phyloP scores from a whole-genome alignment of 1,140 invertebrate species.

The Drosophila kepulauana region DNA sequence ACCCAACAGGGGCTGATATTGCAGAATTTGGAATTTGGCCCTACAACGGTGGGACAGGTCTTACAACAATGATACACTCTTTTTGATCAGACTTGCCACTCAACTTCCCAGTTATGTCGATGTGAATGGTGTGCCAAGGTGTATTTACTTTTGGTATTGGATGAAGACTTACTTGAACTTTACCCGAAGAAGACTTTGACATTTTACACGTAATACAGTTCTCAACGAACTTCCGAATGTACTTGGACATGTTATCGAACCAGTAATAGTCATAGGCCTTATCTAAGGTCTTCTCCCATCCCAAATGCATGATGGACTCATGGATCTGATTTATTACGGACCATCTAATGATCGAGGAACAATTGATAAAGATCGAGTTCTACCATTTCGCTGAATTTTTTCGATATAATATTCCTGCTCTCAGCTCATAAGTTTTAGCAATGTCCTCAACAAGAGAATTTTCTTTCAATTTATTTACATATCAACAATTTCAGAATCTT shows the following conservation, averaged over 20 bases:
- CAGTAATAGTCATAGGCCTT: constrained; percentile 29
- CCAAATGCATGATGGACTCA: constrained; percentile 30
- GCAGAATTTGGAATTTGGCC: no score
- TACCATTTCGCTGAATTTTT: constrained; percentile 25
- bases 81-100: constrained; percentile 14
- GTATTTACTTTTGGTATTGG: constrained; percentile 9
- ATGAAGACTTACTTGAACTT: constrained; percentile 1
- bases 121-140: constrained; percentile 18
- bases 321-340: constrained; percentile 34
- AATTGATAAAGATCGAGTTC: constrained; percentile 21
- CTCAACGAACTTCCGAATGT: constrained; percentile 22
- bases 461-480: constrained; percentile 15
- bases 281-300: constrained; percentile 25
- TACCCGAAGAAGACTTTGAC: constrained; percentile 11
- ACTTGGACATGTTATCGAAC: constrained; percentile 18
- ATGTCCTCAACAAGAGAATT: constrained; percentile 17
- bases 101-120: constrained; percentile 13
- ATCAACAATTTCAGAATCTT: constrained; percentile 18
- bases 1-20: no score
- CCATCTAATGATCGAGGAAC: constrained; percentile 27
- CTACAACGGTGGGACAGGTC: no score
- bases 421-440: constrained; percentile 17
- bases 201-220: constrained; percentile 23
- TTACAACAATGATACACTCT: no score
- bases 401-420: constrained; percentile 22